These are phyloP conservation scores for Diplolepis rosae DNA, from an alignment of 2,888 invertebrate species.

Conservation along the genomic window DNA sequence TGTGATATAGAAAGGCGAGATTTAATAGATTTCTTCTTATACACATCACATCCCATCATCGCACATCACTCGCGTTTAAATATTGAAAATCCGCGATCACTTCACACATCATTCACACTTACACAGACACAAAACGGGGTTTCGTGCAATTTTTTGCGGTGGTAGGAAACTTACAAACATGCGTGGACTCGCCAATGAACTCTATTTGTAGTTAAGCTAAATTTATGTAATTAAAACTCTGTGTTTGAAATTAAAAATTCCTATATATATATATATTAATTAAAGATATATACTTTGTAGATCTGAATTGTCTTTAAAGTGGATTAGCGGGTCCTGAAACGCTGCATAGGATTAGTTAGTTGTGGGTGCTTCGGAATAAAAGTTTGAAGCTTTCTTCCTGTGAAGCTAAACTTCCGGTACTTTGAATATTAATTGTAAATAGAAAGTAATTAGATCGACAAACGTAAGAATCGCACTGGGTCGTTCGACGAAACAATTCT, in stretches of 20 bases:
- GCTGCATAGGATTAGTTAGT: neutral
- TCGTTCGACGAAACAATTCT: neutral
- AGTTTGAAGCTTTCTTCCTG: constrained; percentile 21
- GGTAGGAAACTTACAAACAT: constrained; percentile 53
- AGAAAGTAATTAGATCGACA: neutral
- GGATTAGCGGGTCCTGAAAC: neutral
- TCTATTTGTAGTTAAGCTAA: constrained; percentile 16
- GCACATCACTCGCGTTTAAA: constrained; percentile 23
- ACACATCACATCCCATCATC: constrained; percentile 15
- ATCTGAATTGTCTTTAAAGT: neutral
- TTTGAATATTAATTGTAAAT: constrained; percentile 14
- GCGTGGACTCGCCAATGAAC: constrained; percentile 24
- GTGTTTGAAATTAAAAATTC: neutral
- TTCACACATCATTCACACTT: constrained; percentile 37
- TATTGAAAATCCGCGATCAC: constrained; percentile 26
- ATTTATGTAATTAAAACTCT: neutral
- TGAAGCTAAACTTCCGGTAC: neutral
- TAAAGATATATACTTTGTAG: too few species aligned
- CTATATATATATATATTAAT: neutral
- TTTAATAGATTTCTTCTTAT: constrained; percentile 32
- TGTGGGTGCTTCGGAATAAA: constrained; percentile 16
- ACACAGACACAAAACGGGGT: constrained; percentile 61
- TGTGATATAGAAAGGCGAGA: constrained; percentile 66
- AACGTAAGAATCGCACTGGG: constrained; percentile 8
- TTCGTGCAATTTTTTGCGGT: constrained; percentile 70